Base-by-base conservation (phyloP, 1,140 invertebrate genomes). In the Coboldia fuscipes region DNA sequence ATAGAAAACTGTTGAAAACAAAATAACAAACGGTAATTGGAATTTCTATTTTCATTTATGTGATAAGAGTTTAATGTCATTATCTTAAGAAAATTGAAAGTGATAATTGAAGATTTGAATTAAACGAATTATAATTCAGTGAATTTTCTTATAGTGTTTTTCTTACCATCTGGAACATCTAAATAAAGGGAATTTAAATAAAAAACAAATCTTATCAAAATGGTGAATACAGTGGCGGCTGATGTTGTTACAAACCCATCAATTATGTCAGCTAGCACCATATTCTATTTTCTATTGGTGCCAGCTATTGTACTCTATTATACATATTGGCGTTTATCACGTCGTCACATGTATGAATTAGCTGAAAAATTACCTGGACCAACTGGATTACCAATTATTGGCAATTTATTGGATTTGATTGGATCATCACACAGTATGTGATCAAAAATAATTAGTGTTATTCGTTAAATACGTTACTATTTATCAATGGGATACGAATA, bases 321-420 rank as follows among this genome's bases (percentile, higher is more conserved):
- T 47, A 57, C 68, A 16, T 81, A 81, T 52, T 82, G 73, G 67
- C 63, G 66, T 23, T 54, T 79, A 36, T 75, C 71, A 0, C 62
- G 73, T 15, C 57, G 65, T 15, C 68, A 72, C 40, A 51, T 82
- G 49, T 56, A 75, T 33, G 68, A 78, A 48, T 51, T 80, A 23
- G 76, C 72, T 1, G 67, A 66, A 3, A 72, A 72, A 44, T 43
- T 83, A 16, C 68, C 70, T 3, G 78, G 78, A 42, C 75, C 76
- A 0, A 43, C 50, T 3, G 75, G 74, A 8, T 53, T 64, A 5
- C 78, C 78, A 0, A 34, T 82, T 0, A 39, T 81, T 21, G 77
- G 77, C 39, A 79, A 75, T 39, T 67, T 74, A 12, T 55, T 75
- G 5, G 69, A 78, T 38, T 66, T 81, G 28, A 52, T 70, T 3